Evolutionary conservation across 2,797 vertebrate genomes (phyloP), one percentile per base, ranked within the genome.

Genomic region (Amphiprion clarkii): DNA sequence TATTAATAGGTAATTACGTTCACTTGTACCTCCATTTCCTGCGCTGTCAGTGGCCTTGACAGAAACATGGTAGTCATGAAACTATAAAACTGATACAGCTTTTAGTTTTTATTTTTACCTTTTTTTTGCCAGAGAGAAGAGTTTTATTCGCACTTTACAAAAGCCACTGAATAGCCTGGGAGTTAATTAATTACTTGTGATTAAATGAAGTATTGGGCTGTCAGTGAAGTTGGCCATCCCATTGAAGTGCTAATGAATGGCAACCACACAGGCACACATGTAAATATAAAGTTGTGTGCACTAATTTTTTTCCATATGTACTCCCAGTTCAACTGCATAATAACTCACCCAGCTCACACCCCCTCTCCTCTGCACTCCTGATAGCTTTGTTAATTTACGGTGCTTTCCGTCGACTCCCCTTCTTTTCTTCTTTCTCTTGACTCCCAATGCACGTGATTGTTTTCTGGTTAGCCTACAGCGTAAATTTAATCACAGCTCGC

Each of bases 401-500:
- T 52, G 21, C 55, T 79, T 59, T 63, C 71, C 6, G 21, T 40
- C 53, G 33, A 52, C 19, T 27, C 14, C 31, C 31, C 66, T 31
- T 44, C 27, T 51, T 56, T 31, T 48, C 51, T 39, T 40, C 46
- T 67, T 71, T 17, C 36, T 70, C 51, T 64, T 57, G 70, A 52
- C 76, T 92, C 81, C 79, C 88, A 74, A 58, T 17, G 66, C 67
- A 74, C 78, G 55, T 65, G 78, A 87, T 84, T 93, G 87, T 92
- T 86, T 91, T 84, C 67, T 25, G 67, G 69, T 86, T 85, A 63
- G 85, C 90, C 89, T 84, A 70, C 76, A 89, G 91, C 71, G 2
- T 78, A 74, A 92, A 91, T 92, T 91, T 88, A 93, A 93, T 94
- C 86, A 90, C 89, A 90, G 78, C 79, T 87, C 72, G 68, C 76